Evolutionary conservation across 2,888 invertebrate species (phyloP).

Genomic region (Ptilodon capucinus): DNA sequence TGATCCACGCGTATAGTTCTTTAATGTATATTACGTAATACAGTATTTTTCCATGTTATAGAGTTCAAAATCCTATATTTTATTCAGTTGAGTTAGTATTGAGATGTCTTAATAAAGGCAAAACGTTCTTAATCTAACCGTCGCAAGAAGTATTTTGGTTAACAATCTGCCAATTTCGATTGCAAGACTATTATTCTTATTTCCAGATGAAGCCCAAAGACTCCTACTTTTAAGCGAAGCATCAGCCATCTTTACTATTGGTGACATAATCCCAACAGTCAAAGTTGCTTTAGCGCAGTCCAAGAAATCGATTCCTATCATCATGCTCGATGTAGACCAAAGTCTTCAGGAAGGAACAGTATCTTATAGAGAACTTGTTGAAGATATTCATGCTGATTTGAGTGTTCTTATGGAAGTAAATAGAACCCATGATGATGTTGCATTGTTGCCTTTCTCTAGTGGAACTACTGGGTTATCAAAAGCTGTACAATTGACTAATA

Average conservation of each 20-base stretch:
- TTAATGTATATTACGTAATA: too few relatives aligned
- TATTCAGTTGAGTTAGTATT: too few relatives aligned
- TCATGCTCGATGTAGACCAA: constrained; percentile 52
- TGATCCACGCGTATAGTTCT: too few relatives aligned
- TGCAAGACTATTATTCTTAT: constrained; percentile 5
- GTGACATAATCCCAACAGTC: constrained; percentile 76
- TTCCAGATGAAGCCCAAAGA: constrained; percentile 86
- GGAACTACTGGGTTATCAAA: constrained; percentile 93
- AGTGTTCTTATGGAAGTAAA: constrained; percentile 66
- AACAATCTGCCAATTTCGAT: too few relatives aligned
- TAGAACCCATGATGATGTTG: constrained; percentile 78
- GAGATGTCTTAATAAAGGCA: too few relatives aligned
- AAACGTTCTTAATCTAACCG: too few relatives aligned
- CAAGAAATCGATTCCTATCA: constrained; percentile 74
- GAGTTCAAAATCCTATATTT: too few relatives aligned
- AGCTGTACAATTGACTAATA: constrained; percentile 86
- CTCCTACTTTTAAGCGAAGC: constrained; percentile 83
- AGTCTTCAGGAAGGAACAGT: constrained; percentile 76
- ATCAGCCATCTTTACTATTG: constrained; percentile 82
- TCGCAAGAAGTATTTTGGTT: too few relatives aligned
- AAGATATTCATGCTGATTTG: constrained; percentile 71
- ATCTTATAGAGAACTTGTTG: constrained; percentile 82
- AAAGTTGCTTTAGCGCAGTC: constrained; percentile 68
- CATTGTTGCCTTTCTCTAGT: constrained; percentile 90
- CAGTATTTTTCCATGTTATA: too few relatives aligned